These are phyloP conservation scores for Panthera tigris DNA, from an alignment of 2,113 vertebrate species.

Conservation along the genomic window DNA sequence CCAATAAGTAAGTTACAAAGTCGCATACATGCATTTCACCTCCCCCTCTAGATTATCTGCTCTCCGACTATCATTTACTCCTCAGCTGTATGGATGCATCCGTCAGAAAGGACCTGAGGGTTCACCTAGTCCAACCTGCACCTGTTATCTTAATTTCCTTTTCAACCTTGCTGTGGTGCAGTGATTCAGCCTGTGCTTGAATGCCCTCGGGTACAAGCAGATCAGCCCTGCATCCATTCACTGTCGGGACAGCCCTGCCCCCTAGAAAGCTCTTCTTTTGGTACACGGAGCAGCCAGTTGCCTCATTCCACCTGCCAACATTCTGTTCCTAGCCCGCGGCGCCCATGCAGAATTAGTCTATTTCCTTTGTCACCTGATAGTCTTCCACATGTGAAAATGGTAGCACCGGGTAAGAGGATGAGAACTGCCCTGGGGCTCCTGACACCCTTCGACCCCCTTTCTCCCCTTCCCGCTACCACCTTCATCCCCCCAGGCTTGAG, in stretches of 20 bases:
- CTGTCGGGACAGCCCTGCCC: not conserved
- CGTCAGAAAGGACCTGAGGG: not conserved
- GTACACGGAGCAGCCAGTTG: not conserved
- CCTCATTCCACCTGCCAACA: not conserved
- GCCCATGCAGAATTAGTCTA: not conserved
- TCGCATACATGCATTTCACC: fast-evolving
- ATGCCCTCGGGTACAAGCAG: not conserved
- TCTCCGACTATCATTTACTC: not conserved
- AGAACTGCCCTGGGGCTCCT: not conserved
- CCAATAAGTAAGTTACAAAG: not conserved
- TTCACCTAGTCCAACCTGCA: not conserved
- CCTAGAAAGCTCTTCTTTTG: not conserved
- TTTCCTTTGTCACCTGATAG: not conserved
- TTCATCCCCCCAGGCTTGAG: fast-evolving
- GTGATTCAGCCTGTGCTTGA: not conserved
- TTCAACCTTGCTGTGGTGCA: not conserved
- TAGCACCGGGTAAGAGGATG: fast-evolving
- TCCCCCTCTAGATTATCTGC: no score
- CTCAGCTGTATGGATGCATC: not conserved
- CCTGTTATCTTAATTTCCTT: not conserved
- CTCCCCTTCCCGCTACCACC: not conserved
- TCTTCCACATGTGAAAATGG: not conserved
- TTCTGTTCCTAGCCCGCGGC: not conserved
- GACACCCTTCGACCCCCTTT: not conserved
- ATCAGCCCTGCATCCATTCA: not conserved